A percentile compares a stretch with the other conserved stretches of the same genome.
Evolutionary conservation across 1,140 invertebrate species (phyloP).

Genomic region (Zaprionus inermis): DNA sequence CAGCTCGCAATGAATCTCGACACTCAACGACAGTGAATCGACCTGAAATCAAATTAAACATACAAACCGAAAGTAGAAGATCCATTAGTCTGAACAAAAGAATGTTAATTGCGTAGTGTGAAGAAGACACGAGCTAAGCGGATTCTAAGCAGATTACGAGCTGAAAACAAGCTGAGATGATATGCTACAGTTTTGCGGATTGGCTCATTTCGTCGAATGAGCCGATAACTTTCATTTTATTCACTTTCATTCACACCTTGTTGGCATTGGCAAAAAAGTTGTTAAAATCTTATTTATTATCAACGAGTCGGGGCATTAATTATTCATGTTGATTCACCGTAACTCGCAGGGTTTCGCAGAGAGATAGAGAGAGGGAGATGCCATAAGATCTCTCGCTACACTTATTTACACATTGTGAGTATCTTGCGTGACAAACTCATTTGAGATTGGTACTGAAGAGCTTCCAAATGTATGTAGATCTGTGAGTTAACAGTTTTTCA

Average conservation of each 20-base stretch:
- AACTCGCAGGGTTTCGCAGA: conserved; percentile 5
- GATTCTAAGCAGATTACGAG: conserved; percentile 26
- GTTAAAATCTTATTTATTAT: conserved; percentile 44
- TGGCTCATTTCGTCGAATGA: too few relatives aligned
- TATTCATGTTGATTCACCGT: conserved; percentile 54
- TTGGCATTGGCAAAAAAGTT: conserved; percentile 56
- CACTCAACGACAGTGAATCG: conserved; percentile 41
- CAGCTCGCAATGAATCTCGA: conserved; percentile 19
- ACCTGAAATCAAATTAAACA: conserved; percentile 51
- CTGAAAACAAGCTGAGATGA: conserved; percentile 24
- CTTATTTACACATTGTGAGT: conserved; percentile 1
- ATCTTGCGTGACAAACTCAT: conserved; percentile 19
- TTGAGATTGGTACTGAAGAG: not conserved
- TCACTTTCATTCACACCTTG: conserved; percentile 76
- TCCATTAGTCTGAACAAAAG: conserved; percentile 77
- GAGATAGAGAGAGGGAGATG: conserved; percentile 10
- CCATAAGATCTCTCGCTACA: conserved; percentile 8
- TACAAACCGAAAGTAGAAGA: conserved; percentile 67
- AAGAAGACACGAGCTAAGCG: conserved; percentile 23
- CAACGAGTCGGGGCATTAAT: conserved; percentile 33
- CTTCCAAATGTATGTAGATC: conserved; percentile 1
- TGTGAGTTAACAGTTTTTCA: conserved; percentile 28
- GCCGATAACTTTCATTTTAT: conserved; percentile 71
- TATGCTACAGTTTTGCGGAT: conserved; percentile 51
- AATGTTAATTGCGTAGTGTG: conserved; percentile 66